Evolutionary conservation across 1,140 invertebrate genomes (phyloP).

Genomic region (Nixonia krombeini): DNA sequence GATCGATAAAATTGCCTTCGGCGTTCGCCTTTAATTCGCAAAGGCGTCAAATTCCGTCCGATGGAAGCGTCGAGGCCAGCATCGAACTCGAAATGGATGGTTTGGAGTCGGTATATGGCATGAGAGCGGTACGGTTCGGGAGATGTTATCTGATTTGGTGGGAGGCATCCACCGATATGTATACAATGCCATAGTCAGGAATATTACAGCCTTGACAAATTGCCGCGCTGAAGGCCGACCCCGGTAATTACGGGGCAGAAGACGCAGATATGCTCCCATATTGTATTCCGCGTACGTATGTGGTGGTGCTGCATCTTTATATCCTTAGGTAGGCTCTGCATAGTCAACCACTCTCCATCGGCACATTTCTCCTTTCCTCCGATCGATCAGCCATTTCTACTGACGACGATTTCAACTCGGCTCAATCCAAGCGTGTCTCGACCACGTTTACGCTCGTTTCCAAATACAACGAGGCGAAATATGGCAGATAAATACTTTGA

Average conservation of each 20-base stretch:
- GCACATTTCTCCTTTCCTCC: no score
- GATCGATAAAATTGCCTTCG: constrained; percentile 50
- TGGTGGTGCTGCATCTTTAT: constrained; percentile 39
- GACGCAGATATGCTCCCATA: constrained; percentile 50
- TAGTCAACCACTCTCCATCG: no score
- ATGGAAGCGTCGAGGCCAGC: constrained; percentile 52
- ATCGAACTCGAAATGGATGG: constrained; percentile 57
- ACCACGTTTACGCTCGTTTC: no score
- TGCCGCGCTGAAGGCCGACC: constrained; percentile 69
- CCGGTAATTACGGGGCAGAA: constrained; percentile 67
- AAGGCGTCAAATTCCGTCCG: constrained; percentile 58
- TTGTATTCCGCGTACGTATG: constrained; percentile 31
- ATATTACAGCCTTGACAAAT: constrained; percentile 73
- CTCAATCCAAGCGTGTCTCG: no score
- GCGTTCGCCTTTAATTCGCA: constrained; percentile 59
- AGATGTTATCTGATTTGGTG: constrained; percentile 61
- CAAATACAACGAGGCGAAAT: no score
- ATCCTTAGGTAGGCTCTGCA: constrained; percentile 22
- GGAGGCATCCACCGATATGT: constrained; percentile 63
- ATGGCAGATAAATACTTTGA: no score
- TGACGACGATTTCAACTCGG: no score
- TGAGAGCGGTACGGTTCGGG: constrained; percentile 35
- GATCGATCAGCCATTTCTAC: no score
- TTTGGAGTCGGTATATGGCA: constrained; percentile 46
- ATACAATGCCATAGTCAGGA: constrained; percentile 66